These are phyloP conservation scores for Hydrocynus forskahlii DNA, from an alignment of 2,797 vertebrate genomes.

Conservation along the genomic window DNA sequence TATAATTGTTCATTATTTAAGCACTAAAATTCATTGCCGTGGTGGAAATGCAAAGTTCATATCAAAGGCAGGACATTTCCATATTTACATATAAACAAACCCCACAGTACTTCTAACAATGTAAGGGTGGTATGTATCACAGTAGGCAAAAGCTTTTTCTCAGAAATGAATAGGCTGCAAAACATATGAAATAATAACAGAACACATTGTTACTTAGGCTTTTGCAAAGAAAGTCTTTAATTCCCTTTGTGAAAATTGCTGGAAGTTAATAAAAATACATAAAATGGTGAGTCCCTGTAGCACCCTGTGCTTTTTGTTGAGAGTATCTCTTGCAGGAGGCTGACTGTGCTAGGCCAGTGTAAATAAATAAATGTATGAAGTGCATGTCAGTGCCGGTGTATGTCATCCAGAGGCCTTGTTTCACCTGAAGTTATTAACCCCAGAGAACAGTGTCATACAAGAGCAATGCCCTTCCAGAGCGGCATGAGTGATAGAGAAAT, in stretches of 20 bases:
- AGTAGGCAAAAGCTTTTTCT: background rate
- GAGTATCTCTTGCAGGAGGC: conserved; percentile 52
- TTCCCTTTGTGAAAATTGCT: background rate
- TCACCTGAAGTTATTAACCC: conserved; percentile 73
- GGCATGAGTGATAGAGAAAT: background rate
- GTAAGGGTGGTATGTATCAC: background rate
- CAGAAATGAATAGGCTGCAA: background rate
- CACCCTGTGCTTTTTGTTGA: conserved; percentile 37
- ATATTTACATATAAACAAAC: background rate
- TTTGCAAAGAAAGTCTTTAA: background rate
- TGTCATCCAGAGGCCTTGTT: conserved; percentile 60
- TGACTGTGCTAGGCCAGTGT: conserved; percentile 61
- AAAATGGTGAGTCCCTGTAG: conserved; percentile 51
- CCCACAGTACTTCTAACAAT: background rate
- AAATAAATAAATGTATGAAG: conserved; percentile 63
- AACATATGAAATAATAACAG: background rate
- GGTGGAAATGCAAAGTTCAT: background rate
- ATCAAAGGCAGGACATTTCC: no score
- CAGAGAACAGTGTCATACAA: conserved; percentile 64
- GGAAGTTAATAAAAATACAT: background rate
- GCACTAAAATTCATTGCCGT: background rate
- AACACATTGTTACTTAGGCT: no score
- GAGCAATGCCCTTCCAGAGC: conserved; percentile 51
- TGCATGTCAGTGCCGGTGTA: conserved; percentile 56
- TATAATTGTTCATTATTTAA: conserved; percentile 30